Evolutionary conservation across 2,888 invertebrate genomes (phyloP), one percentile per base, ranked within the genome.

Genomic region (Melieria picta): DNA sequence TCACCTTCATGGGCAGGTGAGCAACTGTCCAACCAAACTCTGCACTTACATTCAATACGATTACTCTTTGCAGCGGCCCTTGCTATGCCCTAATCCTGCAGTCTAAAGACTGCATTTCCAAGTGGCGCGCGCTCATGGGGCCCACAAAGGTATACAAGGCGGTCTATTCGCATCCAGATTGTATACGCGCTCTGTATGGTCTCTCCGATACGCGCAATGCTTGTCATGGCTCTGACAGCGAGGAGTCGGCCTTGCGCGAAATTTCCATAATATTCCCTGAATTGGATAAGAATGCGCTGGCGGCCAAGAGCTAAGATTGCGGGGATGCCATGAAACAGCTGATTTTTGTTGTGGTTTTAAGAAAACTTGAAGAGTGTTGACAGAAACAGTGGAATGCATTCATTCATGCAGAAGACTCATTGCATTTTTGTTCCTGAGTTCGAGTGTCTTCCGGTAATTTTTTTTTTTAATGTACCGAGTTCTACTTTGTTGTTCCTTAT

Each of bases 191-290:
- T 3, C 88, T 89, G 81, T 96, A 93, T 88, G 98, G 98, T 0
- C 88, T 98, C 16, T 95, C 97, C 0, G 98, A 98, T 84, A 98
- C 98, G 0, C 90, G 98, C 80, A 98, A 98, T 89, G 96, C 94
- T 3, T 93, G 94, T 9, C 98, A 98, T 88, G 98, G 98, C 13
- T 97, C 98, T 83, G 96, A 96, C 92, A 89, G 84, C 69, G 69
- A 87, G 58, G 89, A 90, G 80, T 93, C 95, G 6, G 95, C 93
- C 0, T 86, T 87, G 76, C 89, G 90, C 72, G 97, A 97, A 88
- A 94, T 96, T 60, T 86, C 88, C 56, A 92, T 96, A 83, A 92
- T 97, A 82, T 97, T 97, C 84, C 94, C 96, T 0, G 91, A 95
- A 30, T 96, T 97, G 84, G 68, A 79, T 73, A 78, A 76, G 68